These are phyloP conservation scores for Urocyon cinereoargenteus DNA, from an alignment of 2,797 vertebrate genomes.

Conservation along the genomic window DNA sequence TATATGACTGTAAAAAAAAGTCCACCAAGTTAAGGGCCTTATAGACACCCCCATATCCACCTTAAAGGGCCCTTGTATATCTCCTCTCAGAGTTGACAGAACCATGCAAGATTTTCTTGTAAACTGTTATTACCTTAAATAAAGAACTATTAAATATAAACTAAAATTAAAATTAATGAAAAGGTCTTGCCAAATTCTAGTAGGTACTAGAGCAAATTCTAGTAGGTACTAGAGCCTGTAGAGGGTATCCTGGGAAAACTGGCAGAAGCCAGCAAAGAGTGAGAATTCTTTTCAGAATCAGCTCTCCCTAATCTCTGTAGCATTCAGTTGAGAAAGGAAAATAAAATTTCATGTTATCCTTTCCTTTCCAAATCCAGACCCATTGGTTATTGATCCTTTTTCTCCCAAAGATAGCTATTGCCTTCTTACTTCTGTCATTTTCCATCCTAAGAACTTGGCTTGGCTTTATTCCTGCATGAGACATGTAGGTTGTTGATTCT, in stretches of 20 bases:
- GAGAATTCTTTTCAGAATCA: background rate
- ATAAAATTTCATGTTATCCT: background rate
- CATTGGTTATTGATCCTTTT: background rate
- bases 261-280: background rate
- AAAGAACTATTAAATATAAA: background rate
- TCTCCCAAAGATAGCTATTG: background rate
- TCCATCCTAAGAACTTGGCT: background rate
- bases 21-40: background rate
- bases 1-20: background rate
- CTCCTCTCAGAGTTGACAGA: background rate
- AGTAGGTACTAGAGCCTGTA: background rate
- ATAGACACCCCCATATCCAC: background rate
- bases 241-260: background rate
- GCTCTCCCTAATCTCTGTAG: background rate
- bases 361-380: background rate
- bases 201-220: background rate
- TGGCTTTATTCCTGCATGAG: background rate
- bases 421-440: background rate
- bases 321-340: background rate
- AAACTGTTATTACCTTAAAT: background rate
- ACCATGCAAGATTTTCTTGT: background rate
- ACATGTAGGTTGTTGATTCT: background rate
- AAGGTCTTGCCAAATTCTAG: background rate
- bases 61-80: background rate
- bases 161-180: background rate